Evolutionary conservation across 2,888 invertebrate genomes (phyloP).

Genomic region (Scaptodrosophila latifasciaeformis): DNA sequence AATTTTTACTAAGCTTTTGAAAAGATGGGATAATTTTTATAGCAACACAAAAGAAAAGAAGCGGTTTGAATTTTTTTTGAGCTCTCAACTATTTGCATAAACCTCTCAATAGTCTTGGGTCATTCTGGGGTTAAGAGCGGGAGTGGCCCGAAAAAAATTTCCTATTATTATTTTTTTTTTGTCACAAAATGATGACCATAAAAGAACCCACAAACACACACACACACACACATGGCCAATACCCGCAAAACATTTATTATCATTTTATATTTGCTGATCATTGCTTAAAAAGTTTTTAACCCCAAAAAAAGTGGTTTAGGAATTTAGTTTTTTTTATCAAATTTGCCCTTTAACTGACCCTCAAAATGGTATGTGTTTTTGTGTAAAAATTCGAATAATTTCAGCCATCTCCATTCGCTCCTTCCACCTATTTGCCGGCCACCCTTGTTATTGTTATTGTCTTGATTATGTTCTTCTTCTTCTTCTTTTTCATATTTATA

Average conservation of each 20-base stretch:
- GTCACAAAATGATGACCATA: conserved; percentile 50
- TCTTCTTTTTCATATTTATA: conserved; percentile 13
- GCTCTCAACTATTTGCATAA: conserved; percentile 50
- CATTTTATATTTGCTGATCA: conserved; percentile 36
- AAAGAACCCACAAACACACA: conserved; percentile 44
- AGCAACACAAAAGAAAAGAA: no score
- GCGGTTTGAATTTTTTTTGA: no score
- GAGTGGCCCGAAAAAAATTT: conserved; percentile 20
- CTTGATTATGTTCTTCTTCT: conserved; percentile 60
- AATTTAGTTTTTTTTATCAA: background rate
- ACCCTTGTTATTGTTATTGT: conserved; percentile 62
- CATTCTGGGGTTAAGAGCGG: conserved; percentile 26
- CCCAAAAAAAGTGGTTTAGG: conserved; percentile 25
- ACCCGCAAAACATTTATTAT: conserved; percentile 27
- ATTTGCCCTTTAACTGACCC: conserved; percentile 59
- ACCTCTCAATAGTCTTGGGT: conserved; percentile 23
- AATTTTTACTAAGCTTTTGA: no score
- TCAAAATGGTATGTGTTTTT: conserved; percentile 42
- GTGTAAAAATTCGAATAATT: conserved; percentile 68
- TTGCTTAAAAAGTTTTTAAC: conserved; percentile 56
- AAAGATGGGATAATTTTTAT: no score
- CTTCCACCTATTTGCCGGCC: background rate
- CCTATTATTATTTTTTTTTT: conserved; percentile 11
- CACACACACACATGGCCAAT: conserved; percentile 10
- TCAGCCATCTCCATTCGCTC: no score